Percentiles rank a stretch among this genome's conserved stretches.
Evolutionary conservation across 92 coral and sea anemone species (phyloP).

Genomic region (Micromussa lordhowensis): DNA sequence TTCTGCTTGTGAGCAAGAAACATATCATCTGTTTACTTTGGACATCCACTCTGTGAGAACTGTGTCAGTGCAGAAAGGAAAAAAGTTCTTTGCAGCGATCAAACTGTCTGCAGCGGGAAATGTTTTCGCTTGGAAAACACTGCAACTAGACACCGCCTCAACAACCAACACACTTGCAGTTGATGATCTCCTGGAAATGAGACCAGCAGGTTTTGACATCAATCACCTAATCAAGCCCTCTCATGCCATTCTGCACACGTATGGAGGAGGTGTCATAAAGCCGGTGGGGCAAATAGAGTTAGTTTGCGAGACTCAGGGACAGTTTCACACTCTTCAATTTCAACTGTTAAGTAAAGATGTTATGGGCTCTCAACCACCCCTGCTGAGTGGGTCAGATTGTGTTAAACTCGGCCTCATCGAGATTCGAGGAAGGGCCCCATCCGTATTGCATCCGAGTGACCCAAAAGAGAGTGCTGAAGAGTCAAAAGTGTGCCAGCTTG

Average conservation of each 20-base stretch:
- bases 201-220: slow-evolving; percentile 17
- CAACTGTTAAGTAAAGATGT: background rate
- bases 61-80: slow-evolving; percentile 7
- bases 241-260: background rate
- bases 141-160: background rate
- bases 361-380: slow-evolving; percentile 11
- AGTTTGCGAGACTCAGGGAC: too few relatives aligned
- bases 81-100: slow-evolving; percentile 33
- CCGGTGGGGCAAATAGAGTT: background rate
- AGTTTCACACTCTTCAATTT: background rate
- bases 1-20: slow-evolving; percentile 5
- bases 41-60: slow-evolving; percentile 48
- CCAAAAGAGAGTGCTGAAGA: too few relatives aligned
- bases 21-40: slow-evolving; percentile 29
- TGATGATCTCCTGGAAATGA: slow-evolving; percentile 12
- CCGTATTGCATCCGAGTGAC: background rate
- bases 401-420: background rate
- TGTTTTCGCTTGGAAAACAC: background rate
- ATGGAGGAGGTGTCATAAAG: slow-evolving; percentile 17
- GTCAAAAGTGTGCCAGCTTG: too few relatives aligned
- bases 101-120: slow-evolving; percentile 20
- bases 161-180: slow-evolving; percentile 48
- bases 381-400: slow-evolving; percentile 27
- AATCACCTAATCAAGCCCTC: slow-evolving; percentile 7
- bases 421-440: background rate